Evolutionary conservation across 1,140 invertebrate genomes (phyloP).

Genomic region (Diuraphis noxia): DNA sequence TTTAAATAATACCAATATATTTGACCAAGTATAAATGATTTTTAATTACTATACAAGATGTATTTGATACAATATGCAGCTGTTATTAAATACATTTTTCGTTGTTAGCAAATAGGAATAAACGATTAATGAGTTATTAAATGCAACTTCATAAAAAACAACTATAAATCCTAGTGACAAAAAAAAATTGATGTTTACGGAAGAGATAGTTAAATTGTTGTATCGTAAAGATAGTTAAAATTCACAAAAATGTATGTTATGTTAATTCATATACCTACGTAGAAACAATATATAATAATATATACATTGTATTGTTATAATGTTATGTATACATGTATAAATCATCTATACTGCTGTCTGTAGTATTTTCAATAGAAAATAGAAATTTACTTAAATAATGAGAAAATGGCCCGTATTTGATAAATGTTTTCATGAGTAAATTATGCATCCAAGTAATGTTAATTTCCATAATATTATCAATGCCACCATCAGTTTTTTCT

Average conservation of each 20-base stretch:
- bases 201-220: neutral
- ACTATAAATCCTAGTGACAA: neutral
- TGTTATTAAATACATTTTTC: neutral
- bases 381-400: neutral
- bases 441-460: no score
- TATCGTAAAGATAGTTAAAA: neutral
- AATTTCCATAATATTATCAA: no score
- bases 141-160: neutral
- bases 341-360: neutral
- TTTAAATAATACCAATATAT: neutral
- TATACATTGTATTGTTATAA: neutral
- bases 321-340: neutral
- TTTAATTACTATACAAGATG: neutral
- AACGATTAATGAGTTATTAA: neutral
- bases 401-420: no score
- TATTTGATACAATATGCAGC: neutral
- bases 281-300: neutral
- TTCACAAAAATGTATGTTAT: neutral
- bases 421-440: no score
- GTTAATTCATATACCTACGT: neutral
- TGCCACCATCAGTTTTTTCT: no score
- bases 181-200: neutral
- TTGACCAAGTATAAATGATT: neutral
- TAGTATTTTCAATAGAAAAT: neutral
- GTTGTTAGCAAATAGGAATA: neutral